These are phyloP conservation scores for Oryzaephilus surinamensis DNA, from an alignment of 1,140 invertebrate genomes.

Conservation along the genomic window DNA sequence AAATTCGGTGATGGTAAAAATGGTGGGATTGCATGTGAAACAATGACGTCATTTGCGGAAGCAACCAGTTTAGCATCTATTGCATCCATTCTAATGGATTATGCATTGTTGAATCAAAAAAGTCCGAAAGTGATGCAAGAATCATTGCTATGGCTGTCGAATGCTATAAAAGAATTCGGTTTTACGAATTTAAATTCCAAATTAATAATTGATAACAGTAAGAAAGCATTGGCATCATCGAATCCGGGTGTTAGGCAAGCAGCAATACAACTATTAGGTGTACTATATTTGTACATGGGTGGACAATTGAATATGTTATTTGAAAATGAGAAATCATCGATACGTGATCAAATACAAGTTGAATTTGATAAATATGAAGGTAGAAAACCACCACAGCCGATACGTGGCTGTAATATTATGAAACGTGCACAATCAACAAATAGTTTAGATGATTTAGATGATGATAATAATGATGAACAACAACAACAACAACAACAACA, in stretches of 20 bases:
- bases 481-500: constrained; percentile 32
- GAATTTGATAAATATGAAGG: constrained; percentile 76
- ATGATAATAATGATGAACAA: constrained; percentile 38
- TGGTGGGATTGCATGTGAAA: constrained; percentile 54
- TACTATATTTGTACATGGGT: constrained; percentile 75
- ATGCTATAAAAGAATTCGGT: constrained; percentile 76
- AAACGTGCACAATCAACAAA: constrained; percentile 41
- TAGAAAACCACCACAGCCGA: constrained; percentile 58
- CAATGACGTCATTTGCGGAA: constrained; percentile 65
- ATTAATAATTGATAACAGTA: constrained; percentile 65
- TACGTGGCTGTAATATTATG: constrained; percentile 43
- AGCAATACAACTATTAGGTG: constrained; percentile 56
- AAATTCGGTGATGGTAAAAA: constrained; percentile 81
- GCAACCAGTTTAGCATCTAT: constrained; percentile 67
- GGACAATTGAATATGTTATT: constrained; percentile 64
- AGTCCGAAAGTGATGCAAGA: constrained; percentile 87
- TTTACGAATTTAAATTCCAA: constrained; percentile 70
- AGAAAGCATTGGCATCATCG: constrained; percentile 71
- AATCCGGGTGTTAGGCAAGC: constrained; percentile 73
- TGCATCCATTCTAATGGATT: constrained; percentile 55
- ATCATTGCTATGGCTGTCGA: constrained; percentile 66
- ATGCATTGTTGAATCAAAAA: constrained; percentile 75
- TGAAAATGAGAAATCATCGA: constrained; percentile 75
- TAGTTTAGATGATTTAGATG: constrained; percentile 40
- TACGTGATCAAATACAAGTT: constrained; percentile 75